A percentile compares a stretch with the other conserved stretches of the same genome.
Evolutionary conservation across 64 coral and sea anemone genomes (phyloP).

Genomic region (Montipora foliosa): DNA sequence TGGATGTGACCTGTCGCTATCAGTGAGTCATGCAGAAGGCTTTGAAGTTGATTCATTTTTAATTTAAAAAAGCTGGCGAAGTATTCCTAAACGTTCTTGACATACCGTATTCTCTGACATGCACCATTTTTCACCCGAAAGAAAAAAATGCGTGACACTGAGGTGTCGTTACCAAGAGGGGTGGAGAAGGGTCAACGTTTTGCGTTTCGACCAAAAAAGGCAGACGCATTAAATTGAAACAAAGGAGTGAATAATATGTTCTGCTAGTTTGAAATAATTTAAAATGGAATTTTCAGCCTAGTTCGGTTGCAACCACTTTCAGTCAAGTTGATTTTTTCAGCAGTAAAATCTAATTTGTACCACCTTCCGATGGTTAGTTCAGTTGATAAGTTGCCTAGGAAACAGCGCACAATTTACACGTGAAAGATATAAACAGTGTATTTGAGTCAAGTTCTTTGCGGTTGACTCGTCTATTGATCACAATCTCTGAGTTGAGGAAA

Average conservation of each 20-base stretch:
- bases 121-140: not conserved
- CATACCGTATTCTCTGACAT: too few species aligned
- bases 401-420: slow-evolving; percentile 85
- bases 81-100: not conserved
- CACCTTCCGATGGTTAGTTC: not conserved
- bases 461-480: slow-evolving; percentile 25
- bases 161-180: not conserved
- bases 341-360: not conserved
- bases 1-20: slow-evolving; percentile 96
- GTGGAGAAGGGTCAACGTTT: too few species aligned
- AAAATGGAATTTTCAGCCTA: not conserved
- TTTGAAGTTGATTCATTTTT: slow-evolving; percentile 98
- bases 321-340: not conserved
- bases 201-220: too few species aligned
- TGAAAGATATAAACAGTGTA: slow-evolving; percentile 4
- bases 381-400: slow-evolving; percentile 47
- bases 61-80: not conserved
- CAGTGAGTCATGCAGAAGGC: slow-evolving; percentile 93
- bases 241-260: not conserved
- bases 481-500: slow-evolving; percentile 28
- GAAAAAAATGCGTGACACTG: not conserved
- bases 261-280: not conserved
- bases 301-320: not conserved
- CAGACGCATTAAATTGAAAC: not conserved
- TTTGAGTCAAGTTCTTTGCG: slow-evolving; percentile 5